Conservation (phyloP, 2,113 vertebrate genomes). For the Ploceus nigricollis region DNA sequence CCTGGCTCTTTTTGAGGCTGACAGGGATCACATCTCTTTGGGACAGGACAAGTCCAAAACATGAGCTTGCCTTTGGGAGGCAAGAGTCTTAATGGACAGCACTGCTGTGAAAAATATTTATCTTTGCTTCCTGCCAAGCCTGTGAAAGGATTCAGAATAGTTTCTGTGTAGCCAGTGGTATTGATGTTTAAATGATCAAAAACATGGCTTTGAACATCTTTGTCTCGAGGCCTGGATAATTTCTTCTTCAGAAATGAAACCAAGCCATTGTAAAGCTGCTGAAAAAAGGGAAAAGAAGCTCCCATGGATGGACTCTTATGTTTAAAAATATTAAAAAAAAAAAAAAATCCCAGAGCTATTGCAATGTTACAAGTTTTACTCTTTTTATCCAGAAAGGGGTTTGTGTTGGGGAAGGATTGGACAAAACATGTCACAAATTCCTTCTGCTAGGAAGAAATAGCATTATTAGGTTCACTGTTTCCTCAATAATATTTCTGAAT, state of each 20-base stretch:
- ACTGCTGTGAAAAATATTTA: background rate
- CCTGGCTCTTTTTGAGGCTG: background rate
- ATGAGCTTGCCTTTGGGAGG: background rate
- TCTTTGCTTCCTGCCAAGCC: background rate
- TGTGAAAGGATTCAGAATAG: background rate
- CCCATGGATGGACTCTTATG: background rate
- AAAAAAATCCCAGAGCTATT: background rate
- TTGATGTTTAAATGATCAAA: slow-evolving; percentile 36
- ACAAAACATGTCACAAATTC: background rate
- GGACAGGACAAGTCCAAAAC: background rate
- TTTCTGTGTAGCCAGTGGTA: background rate
- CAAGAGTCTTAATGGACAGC: background rate
- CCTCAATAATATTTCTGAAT: background rate
- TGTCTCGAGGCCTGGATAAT: background rate
- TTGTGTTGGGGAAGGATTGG: background rate
- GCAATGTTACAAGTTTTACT: background rate
- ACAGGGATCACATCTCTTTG: background rate
- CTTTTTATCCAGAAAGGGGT: background rate
- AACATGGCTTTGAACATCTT: background rate
- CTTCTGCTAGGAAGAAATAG: background rate
- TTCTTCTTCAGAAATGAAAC: background rate
- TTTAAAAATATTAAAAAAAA: background rate
- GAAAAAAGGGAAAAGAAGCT: background rate
- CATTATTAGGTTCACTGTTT: background rate
- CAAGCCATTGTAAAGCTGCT: background rate